Conservation (phyloP, 2,113 vertebrate species). For the Takifugu flavidus region DNA sequence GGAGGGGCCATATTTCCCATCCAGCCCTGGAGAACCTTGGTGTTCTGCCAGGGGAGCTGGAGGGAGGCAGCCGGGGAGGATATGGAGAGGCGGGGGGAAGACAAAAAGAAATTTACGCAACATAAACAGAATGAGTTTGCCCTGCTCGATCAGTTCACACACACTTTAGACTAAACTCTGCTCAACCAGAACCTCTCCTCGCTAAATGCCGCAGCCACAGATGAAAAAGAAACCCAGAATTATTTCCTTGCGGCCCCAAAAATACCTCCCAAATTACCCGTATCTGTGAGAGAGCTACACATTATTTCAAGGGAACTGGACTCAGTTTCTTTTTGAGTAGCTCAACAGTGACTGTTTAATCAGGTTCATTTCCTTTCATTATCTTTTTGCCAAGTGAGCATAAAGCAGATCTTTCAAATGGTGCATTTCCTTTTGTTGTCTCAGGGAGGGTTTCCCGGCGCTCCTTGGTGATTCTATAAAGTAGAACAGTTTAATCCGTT, state of each 20-base stretch:
- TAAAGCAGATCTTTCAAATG: constrained; percentile 39
- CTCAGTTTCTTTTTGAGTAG: neutral
- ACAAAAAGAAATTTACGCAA: constrained; percentile 1
- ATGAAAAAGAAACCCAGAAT: constrained; percentile 59
- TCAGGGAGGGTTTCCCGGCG: constrained; percentile 8
- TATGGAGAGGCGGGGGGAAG: no score
- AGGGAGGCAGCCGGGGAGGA: no score
- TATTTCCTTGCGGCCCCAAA: constrained; percentile 47
- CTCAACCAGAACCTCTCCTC: constrained; percentile 31
- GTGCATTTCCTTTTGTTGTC: constrained; percentile 38
- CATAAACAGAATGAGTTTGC: neutral
- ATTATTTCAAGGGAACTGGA: constrained; percentile 29
- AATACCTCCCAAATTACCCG: constrained; percentile 18
- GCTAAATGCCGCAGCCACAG: constrained; percentile 12
- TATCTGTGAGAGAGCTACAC: constrained; percentile 9
- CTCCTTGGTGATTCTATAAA: constrained; percentile 5
- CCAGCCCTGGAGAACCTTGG: no score
- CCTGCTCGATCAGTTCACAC: neutral
- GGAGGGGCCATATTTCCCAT: no score
- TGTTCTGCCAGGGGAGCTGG: no score
- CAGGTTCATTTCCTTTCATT: constrained; percentile 62
- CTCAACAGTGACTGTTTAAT: constrained; percentile 27
- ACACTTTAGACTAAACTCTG: constrained; percentile 56
- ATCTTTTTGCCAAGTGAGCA: constrained; percentile 59
- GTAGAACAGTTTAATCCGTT: neutral